A percentile compares a stretch with the other conserved stretches of the same genome.
phyloP scores from a whole-genome alignment of 1,140 invertebrate genomes.

The Neodiprion fabricii region DNA sequence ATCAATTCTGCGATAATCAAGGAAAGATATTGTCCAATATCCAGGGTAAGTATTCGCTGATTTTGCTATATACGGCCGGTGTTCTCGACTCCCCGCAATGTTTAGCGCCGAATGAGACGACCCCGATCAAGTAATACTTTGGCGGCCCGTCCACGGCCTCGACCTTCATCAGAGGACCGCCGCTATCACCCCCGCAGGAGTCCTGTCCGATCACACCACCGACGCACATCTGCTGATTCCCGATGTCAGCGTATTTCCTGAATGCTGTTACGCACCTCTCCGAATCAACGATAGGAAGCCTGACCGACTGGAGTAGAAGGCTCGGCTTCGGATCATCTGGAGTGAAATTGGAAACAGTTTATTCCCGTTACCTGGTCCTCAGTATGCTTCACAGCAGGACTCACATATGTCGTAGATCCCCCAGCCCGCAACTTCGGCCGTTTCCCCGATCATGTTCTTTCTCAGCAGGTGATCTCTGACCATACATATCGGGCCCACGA shows the following conservation, averaged over 20 bases:
- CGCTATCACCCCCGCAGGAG: slow-evolving; percentile 71
- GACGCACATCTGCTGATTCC: slow-evolving; percentile 64
- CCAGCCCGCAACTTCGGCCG: slow-evolving; percentile 65
- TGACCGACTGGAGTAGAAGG: slow-evolving; percentile 51
- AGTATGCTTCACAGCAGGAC: slow-evolving; percentile 10
- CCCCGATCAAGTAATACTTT: slow-evolving; percentile 66
- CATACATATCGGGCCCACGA: slow-evolving; percentile 67
- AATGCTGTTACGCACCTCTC: slow-evolving; percentile 53
- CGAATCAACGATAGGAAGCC: slow-evolving; percentile 57
- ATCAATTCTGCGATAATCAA: not conserved
- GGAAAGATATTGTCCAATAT: slow-evolving; percentile 56
- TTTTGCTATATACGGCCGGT: slow-evolving; percentile 66
- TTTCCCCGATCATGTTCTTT: slow-evolving; percentile 50
- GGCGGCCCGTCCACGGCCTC: slow-evolving; percentile 44
- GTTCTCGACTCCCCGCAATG: slow-evolving; percentile 59
- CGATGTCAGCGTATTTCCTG: slow-evolving; percentile 51
- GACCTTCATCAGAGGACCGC: slow-evolving; percentile 70
- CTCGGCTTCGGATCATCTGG: slow-evolving; percentile 40
- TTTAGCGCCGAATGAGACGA: slow-evolving; percentile 73
- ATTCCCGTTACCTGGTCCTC: not conserved
- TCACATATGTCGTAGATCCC: slow-evolving; percentile 52
- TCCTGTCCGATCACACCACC: slow-evolving; percentile 66
- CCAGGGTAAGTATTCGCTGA: slow-evolving; percentile 62
- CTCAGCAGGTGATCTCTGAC: slow-evolving; percentile 45
- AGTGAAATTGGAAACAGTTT: not conserved